Evolutionary conservation across 53 echinoderm and acorn worm species (phyloP).

Genomic region (Holothuria leucospilota): DNA sequence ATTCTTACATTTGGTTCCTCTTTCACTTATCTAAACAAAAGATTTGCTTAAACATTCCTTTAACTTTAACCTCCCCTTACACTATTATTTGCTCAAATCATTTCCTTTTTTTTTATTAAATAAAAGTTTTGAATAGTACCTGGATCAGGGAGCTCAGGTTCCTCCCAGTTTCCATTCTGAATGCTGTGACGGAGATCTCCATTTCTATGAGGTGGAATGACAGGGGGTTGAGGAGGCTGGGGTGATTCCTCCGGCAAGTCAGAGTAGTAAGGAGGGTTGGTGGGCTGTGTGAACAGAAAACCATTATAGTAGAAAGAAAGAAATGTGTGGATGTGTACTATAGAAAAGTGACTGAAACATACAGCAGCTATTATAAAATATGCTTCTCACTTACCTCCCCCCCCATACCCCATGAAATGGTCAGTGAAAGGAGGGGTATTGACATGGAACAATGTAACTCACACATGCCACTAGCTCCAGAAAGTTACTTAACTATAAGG

Average conservation of each 20-base stretch:
- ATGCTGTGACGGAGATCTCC: constrained; percentile 53
- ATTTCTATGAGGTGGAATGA: constrained; percentile 39
- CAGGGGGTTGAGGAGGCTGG: background rate
- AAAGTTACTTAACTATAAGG: too few relatives aligned
- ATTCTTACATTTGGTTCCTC: background rate
- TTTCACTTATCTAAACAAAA: background rate
- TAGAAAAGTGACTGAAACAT: background rate
- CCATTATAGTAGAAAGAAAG: too few relatives aligned
- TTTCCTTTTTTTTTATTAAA: too few relatives aligned
- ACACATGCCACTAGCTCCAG: background rate
- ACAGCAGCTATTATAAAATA: too few relatives aligned
- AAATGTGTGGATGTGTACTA: too few relatives aligned
- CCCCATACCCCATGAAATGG: too few relatives aligned
- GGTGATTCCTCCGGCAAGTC: constrained; percentile 8
- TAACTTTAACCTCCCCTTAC: background rate
- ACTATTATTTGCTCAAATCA: background rate
- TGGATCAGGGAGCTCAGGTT: constrained; percentile 58
- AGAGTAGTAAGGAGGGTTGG: constrained; percentile 12
- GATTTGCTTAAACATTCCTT: background rate
- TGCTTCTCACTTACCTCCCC: too few relatives aligned
- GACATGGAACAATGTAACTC: background rate
- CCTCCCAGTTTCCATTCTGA: constrained; percentile 67
- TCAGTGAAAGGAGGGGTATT: too few relatives aligned
- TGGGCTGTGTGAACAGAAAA: background rate
- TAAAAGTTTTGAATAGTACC: constrained; percentile 34